phyloP scores from a whole-genome alignment of 2,797 vertebrate genomes.

The Siniperca scherzeri region DNA sequence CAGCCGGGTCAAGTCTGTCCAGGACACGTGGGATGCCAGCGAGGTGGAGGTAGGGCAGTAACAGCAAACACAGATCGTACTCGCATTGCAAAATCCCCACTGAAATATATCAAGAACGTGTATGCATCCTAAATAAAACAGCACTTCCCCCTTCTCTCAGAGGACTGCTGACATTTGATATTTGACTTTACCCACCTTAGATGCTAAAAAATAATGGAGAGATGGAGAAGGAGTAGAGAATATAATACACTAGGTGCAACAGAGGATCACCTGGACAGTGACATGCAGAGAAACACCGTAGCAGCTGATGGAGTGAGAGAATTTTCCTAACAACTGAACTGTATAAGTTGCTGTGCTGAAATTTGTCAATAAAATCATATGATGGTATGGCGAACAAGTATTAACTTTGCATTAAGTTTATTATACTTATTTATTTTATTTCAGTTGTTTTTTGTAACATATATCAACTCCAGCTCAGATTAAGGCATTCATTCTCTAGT shows the following conservation, averaged over 20 bases:
- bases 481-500: no score
- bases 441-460: no score
- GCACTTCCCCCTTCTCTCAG: neutral
- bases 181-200: neutral
- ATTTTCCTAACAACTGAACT: no score
- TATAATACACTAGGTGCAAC: neutral
- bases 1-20: slow-evolving; percentile 94
- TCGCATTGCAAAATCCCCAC: neutral
- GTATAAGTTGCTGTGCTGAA: neutral
- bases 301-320: neutral
- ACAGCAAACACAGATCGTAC: neutral
- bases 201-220: no score
- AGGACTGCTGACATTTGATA: neutral
- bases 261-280: no score
- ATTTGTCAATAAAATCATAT: no score
- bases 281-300: no score
- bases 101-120: neutral
- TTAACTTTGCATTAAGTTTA: no score
- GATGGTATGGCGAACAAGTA: neutral
- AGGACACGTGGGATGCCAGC: slow-evolving; percentile 91
- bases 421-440: no score
- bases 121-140: neutral
- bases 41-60: slow-evolving; percentile 91
- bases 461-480: no score
- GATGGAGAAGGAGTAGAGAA: neutral